Base-by-base conservation (phyloP, 2,888 invertebrate genomes). In the Sinodicranocentrus sp. region DNA sequence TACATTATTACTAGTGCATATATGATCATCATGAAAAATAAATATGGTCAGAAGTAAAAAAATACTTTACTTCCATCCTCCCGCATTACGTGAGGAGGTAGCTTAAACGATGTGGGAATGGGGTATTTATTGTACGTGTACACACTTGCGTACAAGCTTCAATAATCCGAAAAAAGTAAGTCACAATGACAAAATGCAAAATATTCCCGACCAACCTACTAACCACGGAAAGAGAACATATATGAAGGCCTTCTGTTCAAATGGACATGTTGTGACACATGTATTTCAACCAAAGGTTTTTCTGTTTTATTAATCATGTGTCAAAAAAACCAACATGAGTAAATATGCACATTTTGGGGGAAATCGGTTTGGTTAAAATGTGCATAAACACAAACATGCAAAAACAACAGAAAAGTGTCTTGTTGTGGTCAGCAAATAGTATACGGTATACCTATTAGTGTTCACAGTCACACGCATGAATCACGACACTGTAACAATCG, bases 11-110 rank as follows among this genome's bases (percentile, higher is more conserved):
- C n/a, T 71, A 3, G 3, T 48, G 1, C 25, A 6, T 26, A 43
- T 61, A 44, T 73, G 73, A 48, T 52, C 44, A 28, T 28, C 54
- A 65, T 76, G 76, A 67, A 67, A 67, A 67, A 48, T 25, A 67
- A 65, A 65, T 54, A 61, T 26, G 28, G 28, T 61, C 61, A 61
- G 28, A 15, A 17, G 28, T 61, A 28, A 17, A n/a, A 61, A 39
- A 39, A 39, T 54, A 54, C 23, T 54, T 2, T 10, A 15, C 48
- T 48, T 48, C n/a, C 17, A n/a, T n/a, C n/a, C n/a, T n/a, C 39
- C 3, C 3, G 48, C 17, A 21, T 54, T 54, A 54, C 54, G 54
- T 21, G 54, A 54, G 54, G 5, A 26, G 15, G 26, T 28, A 17
- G 28, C 28, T 28, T 17, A 28, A 28, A 23, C 23, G 10, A 57